Evolutionary conservation across 2,113 vertebrate species (phyloP), one percentile per base, ranked within the genome.

Genomic region (Ochotona princeps): DNA sequence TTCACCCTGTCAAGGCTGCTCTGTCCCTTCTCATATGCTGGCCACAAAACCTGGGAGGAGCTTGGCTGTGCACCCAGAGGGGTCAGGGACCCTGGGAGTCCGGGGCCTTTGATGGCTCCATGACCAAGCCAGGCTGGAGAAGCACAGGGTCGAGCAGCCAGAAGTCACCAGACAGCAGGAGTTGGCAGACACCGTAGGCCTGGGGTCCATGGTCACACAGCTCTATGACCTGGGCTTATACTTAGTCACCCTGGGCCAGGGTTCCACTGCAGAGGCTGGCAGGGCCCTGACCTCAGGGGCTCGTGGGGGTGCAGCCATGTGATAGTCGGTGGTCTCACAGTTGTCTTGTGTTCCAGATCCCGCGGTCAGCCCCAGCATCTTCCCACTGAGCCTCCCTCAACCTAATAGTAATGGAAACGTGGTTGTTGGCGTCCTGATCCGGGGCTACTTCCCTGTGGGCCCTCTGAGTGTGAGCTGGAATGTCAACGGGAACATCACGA

Each of bases 391-490:
- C 7, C 13, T 8, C 4, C 0, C 0, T 0, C 0, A 0, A 2
- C 0, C 0, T 4, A 3, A 57, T 0, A 0, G 2, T 2, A 0
- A n/a, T 1, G 0, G 1, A 0, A 20, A 13, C 0, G 75, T 93
- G 74, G 35, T 47, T 47, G 0, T 97, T 0, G 96, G 32, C 87
- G 95, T 93, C 88, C 85, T 97, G 60, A 79, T 96, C 38, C 47
- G 2, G 1, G 70, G 72, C 74, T 97, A 92, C 93, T 96, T 97
- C 75, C 96, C 96, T 0, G 1, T 49, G 0, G 86, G 1, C 38
- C 83, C 96, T 0, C 1, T 96, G 70, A 35, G 0, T 0, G 79
- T 97, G 65, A 90, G 20, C 47, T 96, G 97, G 97, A 35, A 0
- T 30, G 6, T 82, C 8, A 85, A 5, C 0, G 93, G 87, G 0